Conservation (phyloP, 2,797 vertebrate species). For the Falco concolor region DNA sequence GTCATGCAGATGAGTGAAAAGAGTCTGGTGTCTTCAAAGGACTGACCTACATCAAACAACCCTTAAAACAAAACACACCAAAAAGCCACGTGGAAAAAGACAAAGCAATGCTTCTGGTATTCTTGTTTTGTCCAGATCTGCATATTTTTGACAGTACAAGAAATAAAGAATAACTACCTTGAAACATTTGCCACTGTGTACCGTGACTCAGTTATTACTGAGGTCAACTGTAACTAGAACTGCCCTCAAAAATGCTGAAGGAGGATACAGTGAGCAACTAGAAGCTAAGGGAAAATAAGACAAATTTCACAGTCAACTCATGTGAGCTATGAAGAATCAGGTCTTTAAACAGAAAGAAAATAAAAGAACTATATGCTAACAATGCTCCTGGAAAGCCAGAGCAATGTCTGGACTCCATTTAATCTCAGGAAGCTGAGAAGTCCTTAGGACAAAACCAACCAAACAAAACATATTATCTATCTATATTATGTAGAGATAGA, state of each 20-base stretch:
- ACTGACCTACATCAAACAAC: not conserved
- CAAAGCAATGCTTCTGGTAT: not conserved
- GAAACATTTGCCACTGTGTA: not conserved
- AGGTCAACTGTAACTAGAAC: not conserved
- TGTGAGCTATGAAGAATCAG: not conserved
- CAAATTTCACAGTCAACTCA: not conserved
- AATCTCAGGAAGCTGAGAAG: not conserved
- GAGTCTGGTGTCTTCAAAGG: not conserved
- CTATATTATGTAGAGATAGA: not conserved
- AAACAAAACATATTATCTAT: not conserved
- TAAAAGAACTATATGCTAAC: not conserved
- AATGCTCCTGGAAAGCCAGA: not conserved
- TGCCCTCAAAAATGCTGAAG: not conserved
- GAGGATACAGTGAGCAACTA: not conserved
- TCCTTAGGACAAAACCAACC: not conserved
- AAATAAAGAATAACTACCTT: not conserved
- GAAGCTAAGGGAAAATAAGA: not conserved
- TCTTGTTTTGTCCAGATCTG: not conserved
- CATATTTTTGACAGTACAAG: not conserved
- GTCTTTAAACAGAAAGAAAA: not conserved
- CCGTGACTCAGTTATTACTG: not conserved
- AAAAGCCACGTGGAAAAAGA: not conserved
- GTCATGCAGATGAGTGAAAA: not conserved
- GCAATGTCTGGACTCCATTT: not conserved
- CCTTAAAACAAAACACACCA: not conserved